Evolutionary conservation across 2,113 vertebrate genomes (phyloP), one percentile per base, ranked within the genome.

Genomic region (Sturnira hondurensis): DNA sequence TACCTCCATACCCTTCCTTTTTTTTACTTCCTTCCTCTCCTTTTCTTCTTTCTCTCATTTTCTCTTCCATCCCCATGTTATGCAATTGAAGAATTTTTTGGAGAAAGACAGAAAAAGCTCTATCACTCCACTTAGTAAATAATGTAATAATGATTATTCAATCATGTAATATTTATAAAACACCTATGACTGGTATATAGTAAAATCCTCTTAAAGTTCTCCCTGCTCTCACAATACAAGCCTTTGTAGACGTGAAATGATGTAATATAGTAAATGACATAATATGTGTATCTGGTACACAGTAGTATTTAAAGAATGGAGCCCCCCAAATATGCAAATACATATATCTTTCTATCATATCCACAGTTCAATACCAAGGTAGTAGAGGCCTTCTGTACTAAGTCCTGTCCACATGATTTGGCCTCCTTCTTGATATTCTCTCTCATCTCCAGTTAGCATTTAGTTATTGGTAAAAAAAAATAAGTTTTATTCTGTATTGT

Each of bases 401-500:
- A 28, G 15, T 31, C 10, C 15, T 24, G 19, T 45, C 19, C 50
- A 14, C 1, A 43, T 22, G 16, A 93, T 54, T 43, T 16, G 0
- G 4, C 45, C 28, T 89, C 19, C 16, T 24, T 88, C n/a, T 70
- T 77, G 3, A 58, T 47, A 31, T 65, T 10, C 16, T 24, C 5
- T 28, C 22, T 73, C 5, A 17, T 4, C 54, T 94, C 73, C n/a
- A 58, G 67, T 52, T 78, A 88, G 7, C 7, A 73, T 77, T 82
- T 47, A 19, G 17, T 41, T 88, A 70, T 67, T 93, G n/a, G n/a
- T n/a, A n/a, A n/a, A n/a, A n/a, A n/a, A 78, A 83, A 83, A 77
- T 73, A 86, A 3, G 17, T 36, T 87, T 81, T 58, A 65, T 89
- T 93, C 33, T 96, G 22, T 65, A 47, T 38, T 45, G 19, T 65